Conservation (phyloP, 2,113 vertebrate species). For the Tichodroma muraria region DNA sequence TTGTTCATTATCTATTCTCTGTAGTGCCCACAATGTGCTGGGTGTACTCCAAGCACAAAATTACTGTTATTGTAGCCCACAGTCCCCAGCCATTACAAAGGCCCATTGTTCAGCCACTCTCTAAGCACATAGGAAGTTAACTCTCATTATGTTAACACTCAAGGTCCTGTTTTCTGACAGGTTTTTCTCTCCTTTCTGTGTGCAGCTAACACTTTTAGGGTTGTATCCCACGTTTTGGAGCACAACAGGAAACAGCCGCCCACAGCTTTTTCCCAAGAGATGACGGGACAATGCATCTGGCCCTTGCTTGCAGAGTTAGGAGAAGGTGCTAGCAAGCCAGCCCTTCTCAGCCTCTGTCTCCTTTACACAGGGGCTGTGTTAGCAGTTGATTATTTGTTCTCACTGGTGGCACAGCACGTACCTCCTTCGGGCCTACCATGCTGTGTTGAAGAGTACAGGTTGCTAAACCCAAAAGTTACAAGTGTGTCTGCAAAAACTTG, state of each 20-base stretch:
- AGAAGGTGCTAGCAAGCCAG: not conserved
- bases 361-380: not conserved
- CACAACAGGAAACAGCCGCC: not conserved
- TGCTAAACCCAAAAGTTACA: not conserved
- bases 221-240: not conserved
- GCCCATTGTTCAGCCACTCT: slow-evolving; percentile 14
- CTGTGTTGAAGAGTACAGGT: not conserved
- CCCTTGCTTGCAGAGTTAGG: not conserved
- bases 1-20: slow-evolving; percentile 32
- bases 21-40: slow-evolving; percentile 27
- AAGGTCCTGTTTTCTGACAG: not conserved
- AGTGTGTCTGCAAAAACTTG: not conserved
- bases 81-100: not conserved
- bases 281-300: not conserved
- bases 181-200: not conserved
- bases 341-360: not conserved
- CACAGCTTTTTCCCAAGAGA: not conserved
- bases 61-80: slow-evolving; percentile 26
- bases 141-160: not conserved
- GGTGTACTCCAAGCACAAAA: slow-evolving; percentile 42
- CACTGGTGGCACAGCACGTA: rapidly evolving
- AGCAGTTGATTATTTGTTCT: not conserved
- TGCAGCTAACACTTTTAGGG: not conserved
- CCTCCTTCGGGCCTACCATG: not conserved
- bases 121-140: slow-evolving; percentile 2